These are phyloP conservation scores for Thunnus thynnus DNA, from an alignment of 2,113 vertebrate genomes.

Conservation along the genomic window DNA sequence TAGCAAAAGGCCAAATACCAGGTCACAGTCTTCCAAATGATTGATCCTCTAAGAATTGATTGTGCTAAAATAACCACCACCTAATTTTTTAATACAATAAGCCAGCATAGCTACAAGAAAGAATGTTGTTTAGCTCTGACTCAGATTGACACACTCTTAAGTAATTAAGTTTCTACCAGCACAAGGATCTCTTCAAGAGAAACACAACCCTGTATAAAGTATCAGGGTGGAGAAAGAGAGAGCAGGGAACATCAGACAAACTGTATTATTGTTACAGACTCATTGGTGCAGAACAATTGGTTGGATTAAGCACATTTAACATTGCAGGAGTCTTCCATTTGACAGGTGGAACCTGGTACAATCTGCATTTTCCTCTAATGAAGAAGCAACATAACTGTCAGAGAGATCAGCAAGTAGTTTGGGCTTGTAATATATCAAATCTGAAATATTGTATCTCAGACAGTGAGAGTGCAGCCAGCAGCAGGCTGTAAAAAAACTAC, in stretches of 20 bases:
- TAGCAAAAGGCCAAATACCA: neutral
- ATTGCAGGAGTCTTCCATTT: neutral
- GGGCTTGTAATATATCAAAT: neutral
- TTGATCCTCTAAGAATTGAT: too few relatives aligned
- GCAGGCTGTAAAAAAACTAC: neutral
- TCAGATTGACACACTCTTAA: neutral
- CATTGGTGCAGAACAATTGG: conserved; percentile 1
- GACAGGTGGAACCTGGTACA: neutral
- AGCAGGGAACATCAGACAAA: neutral
- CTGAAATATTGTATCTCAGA: neutral
- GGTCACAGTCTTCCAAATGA: too few relatives aligned
- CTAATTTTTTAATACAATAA: too few relatives aligned
- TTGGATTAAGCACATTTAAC: conserved; percentile 8
- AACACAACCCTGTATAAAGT: neutral
- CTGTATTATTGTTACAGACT: neutral
- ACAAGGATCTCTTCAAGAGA: neutral
- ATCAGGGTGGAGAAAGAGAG: conserved; percentile 7
- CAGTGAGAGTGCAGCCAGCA: neutral
- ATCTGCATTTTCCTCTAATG: neutral
- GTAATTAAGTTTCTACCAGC: conserved; percentile 29
- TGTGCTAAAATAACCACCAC: too few relatives aligned
- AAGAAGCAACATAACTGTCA: conserved; percentile 1
- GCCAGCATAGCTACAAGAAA: neutral
- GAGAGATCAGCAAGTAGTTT: neutral
- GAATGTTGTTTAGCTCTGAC: neutral